Base-by-base conservation (phyloP, 2,888 invertebrate species). In the Colletes collaris region DNA sequence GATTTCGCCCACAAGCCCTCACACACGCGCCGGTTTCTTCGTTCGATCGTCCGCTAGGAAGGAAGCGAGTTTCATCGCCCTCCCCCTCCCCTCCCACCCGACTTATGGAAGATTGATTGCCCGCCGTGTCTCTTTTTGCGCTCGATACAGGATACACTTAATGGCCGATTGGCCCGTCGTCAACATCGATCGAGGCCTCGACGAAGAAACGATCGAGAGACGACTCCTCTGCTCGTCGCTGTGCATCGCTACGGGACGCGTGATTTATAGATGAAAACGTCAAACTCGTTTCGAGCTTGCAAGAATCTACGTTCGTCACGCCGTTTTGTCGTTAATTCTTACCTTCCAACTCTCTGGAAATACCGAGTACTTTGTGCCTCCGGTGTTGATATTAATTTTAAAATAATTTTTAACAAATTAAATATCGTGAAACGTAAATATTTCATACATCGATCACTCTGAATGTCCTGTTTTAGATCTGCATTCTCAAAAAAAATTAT, bases 81-180 rank as follows among this genome's bases (percentile, higher is more conserved):
- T 86, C 83, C 87, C 5, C 86, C 83, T 16, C 16, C 16, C 16
- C 16, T 16, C 16, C 16, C 16, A 16, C 87, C 6, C 86, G 89
- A 88, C 90, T 87, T 84, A 82, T 76, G 73, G 84, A 90, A 90
- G 90, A 90, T 90, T 90, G 90, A 90, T 90, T 81, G 83, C 86
- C 71, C 49, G 59, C 40, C 63, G 66, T 62, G 70, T 64, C 65
- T 50, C 80, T 84, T 88, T 84, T 87, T 88, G 76, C 83, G 46
- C 46, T 73, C 68, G 68, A 76, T 76, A 59, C 64, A 56, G 83
- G 84, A 87, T 86, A 87, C 86, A 82, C 79, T 89, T 89, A 89
- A 90, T 88, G 90, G 89, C 80, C 86, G 87, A 90, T 87, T 85
- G 89, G 84, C 83, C 85, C 81, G 85, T 81, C 83, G 83, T 84